Conservation (phyloP, 2,113 vertebrate species). For the Ictalurus furcatus region DNA sequence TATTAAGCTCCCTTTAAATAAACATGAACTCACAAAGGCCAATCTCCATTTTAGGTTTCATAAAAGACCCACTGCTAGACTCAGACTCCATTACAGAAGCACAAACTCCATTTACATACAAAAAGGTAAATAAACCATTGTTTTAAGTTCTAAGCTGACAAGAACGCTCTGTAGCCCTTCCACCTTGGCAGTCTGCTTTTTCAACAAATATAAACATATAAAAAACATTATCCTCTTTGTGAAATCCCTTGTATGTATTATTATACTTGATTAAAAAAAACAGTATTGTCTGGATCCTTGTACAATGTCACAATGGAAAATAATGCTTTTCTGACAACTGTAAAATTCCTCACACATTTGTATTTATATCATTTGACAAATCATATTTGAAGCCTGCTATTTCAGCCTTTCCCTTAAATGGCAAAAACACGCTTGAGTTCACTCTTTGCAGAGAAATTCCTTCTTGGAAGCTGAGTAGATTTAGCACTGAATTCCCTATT, state of each 20-base stretch:
- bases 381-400: neutral
- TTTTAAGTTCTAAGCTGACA: neutral
- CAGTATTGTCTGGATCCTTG: neutral
- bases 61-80: neutral
- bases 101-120: neutral
- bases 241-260: neutral
- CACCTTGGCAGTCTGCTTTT: neutral
- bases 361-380: neutral
- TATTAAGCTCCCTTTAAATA: conserved; percentile 25
- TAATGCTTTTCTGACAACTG: neutral
- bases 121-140: neutral
- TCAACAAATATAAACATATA: neutral
- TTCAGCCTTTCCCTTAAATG: neutral
- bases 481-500: conserved; percentile 12
- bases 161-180: neutral
- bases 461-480: neutral
- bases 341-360: neutral
- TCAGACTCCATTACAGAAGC: neutral
- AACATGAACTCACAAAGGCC: conserved; percentile 23
- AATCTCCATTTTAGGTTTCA: conserved; percentile 35
- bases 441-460: neutral
- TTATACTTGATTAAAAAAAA: neutral
- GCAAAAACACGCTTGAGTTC: neutral
- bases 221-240: neutral
- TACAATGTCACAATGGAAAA: neutral